Conservation (phyloP, 2,888 invertebrate species). For the Saturnia japonica region DNA sequence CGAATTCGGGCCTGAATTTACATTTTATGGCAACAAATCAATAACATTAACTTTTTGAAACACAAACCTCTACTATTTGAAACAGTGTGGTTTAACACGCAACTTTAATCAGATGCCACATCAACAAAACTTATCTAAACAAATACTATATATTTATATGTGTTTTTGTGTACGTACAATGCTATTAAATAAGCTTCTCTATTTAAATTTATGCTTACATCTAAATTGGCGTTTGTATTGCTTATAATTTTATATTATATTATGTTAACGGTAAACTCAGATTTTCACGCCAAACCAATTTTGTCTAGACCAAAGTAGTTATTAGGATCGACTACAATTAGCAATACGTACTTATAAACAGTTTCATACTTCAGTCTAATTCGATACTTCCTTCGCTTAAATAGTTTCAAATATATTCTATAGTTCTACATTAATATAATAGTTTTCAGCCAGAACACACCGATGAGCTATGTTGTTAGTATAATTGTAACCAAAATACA, state of each 20-base stretch:
- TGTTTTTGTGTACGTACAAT: conserved; percentile 11
- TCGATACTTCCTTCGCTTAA: not conserved
- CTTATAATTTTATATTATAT: conserved; percentile 50
- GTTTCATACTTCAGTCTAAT: not conserved
- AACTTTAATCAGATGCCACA: conserved; percentile 44
- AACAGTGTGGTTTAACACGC: conserved; percentile 51
- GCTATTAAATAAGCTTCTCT: conserved; percentile 51
- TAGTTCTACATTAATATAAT: not conserved
- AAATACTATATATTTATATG: conserved; percentile 36
- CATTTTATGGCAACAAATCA: conserved; percentile 68
- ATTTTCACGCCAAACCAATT: conserved; percentile 23
- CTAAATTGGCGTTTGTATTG: conserved; percentile 78
- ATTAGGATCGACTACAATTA: not conserved
- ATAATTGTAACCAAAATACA: not conserved
- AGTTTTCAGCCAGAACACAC: not conserved
- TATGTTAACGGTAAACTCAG: conserved; percentile 9
- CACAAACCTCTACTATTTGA: conserved; percentile 45
- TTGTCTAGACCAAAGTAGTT: not conserved
- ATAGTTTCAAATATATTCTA: not conserved
- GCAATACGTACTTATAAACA: not conserved
- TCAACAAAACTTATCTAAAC: conserved; percentile 46
- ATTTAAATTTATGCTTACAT: conserved; percentile 55
- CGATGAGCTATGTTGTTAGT: not conserved
- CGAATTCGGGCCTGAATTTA: conserved; percentile 73
- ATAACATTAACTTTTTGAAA: conserved; percentile 56